Evolutionary conservation across 2,888 invertebrate genomes (phyloP), one percentile per base, ranked within the genome.

Genomic region (Argyresthia albistria): DNA sequence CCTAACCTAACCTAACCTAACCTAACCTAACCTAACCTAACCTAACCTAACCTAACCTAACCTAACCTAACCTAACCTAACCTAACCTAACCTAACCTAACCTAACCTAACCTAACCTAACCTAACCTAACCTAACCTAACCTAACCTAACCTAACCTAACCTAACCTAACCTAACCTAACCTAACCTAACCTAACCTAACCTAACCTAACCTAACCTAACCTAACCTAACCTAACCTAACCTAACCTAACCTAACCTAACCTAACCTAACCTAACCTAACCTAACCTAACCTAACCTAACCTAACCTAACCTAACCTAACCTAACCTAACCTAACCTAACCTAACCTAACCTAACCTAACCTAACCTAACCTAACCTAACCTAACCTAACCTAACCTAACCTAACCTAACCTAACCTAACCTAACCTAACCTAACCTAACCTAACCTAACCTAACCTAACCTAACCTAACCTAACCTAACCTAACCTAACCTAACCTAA

Each of bases 101-200:
- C 50, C 50, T 50, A 50, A 50, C 50, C 50, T 46, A 50, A 50
- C 50, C 50, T 50, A 50, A 50, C 50, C 50, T 51, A 52, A 52
- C 52, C 52, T 52, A 52, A 52, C 52, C 52, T 51, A 52, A 46
- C 52, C 52, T 52, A 52, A 52, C 52, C 52, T 52, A 52, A 52
- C 52, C 52, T 46, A 52, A 51, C 51, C 51, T 51, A 51, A 51
- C 51, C 51, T 51, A 51, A 51, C 51, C 52, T 46, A 52, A 52
- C 52, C 46, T 46, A 52, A 52, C 52, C 52, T 52, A 52, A 52
- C 52, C 52, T 52, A 52, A 52, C 52, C 52, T 46, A 52, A 52
- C 52, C 52, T 52, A 52, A 52, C 52, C 52, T 52, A 52, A 52
- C 52, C 52, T 52, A 52, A 52, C 52, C 52, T 46, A 52, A 46